A percentile compares a stretch with the other conserved stretches of the same genome.
Conservation (phyloP, 2,888 invertebrate species). For the Torymus tubicola region DNA sequence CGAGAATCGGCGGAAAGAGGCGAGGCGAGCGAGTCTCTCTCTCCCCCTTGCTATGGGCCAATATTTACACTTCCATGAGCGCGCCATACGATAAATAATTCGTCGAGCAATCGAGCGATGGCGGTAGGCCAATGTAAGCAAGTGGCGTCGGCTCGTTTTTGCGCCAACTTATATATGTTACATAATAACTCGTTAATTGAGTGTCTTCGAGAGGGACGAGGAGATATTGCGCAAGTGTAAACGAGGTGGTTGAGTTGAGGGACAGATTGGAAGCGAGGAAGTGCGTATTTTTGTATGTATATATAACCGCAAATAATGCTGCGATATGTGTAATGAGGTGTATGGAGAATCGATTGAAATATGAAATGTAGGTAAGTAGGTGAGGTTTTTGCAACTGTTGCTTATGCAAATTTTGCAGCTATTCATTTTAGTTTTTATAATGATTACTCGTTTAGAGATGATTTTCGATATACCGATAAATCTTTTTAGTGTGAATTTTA, state of each 20-base stretch:
- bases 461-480: too few relatives aligned
- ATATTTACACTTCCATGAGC: slow-evolving; percentile 50
- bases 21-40: not conserved
- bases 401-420: too few relatives aligned
- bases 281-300: too few relatives aligned
- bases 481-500: too few relatives aligned
- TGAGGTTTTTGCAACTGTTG: too few relatives aligned
- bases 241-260: not conserved
- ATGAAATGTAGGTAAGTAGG: too few relatives aligned
- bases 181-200: slow-evolving; percentile 55
- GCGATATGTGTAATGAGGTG: too few relatives aligned
- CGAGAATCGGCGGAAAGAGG: not conserved
- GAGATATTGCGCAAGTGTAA: slow-evolving; percentile 33
- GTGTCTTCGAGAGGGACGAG: slow-evolving; percentile 21
- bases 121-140: slow-evolving; percentile 8
- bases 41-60: slow-evolving; percentile 8
- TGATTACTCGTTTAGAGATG: too few relatives aligned
- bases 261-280: not conserved
- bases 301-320: too few relatives aligned
- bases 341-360: too few relatives aligned
- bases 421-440: too few relatives aligned
- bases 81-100: slow-evolving; percentile 50
- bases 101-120: slow-evolving; percentile 46
- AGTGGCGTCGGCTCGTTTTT: slow-evolving; percentile 32
- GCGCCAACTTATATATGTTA: slow-evolving; percentile 49